A percentile compares a stretch with the other conserved stretches of the same genome.
phyloP scores from a whole-genome alignment of 2,888 invertebrate genomes.

The Oxytorus armatus region DNA sequence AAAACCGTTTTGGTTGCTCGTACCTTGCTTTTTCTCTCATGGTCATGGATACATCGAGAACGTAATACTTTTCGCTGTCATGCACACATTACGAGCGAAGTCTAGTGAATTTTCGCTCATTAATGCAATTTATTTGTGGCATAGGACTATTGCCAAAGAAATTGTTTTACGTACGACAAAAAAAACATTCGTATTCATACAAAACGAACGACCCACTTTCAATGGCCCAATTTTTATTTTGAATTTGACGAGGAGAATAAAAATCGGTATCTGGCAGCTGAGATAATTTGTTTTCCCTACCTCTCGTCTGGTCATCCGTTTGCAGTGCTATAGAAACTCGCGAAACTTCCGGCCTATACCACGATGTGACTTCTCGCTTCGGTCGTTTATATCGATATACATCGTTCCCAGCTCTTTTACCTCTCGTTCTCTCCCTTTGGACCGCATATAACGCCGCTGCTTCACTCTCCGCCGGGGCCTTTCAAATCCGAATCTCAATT shows the following conservation, averaged over 20 bases:
- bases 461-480: slow-evolving; percentile 39
- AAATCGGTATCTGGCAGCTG: slow-evolving; percentile 2
- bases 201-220: slow-evolving; percentile 14
- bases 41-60: background rate
- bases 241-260: background rate
- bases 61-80: background rate
- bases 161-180: background rate
- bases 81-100: background rate
- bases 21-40: background rate
- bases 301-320: slow-evolving; percentile 47
- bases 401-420: slow-evolving; percentile 8
- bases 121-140: background rate
- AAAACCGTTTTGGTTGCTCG: background rate
- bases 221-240: slow-evolving; percentile 9
- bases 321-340: slow-evolving; percentile 69
- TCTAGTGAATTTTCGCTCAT: background rate
- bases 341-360: slow-evolving; percentile 70
- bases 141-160: background rate
- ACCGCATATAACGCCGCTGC: slow-evolving; percentile 11
- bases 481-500: slow-evolving; percentile 57
- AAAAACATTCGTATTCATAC: background rate
- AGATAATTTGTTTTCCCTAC: slow-evolving; percentile 38
- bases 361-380: slow-evolving; percentile 28
- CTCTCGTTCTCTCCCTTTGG: slow-evolving; percentile 61
- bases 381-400: slow-evolving; percentile 2